Percentiles rank a stretch among this genome's conserved stretches.
Conservation (phyloP, 2,797 vertebrate genomes). For the Tokudaia tokunoshimensis region DNA sequence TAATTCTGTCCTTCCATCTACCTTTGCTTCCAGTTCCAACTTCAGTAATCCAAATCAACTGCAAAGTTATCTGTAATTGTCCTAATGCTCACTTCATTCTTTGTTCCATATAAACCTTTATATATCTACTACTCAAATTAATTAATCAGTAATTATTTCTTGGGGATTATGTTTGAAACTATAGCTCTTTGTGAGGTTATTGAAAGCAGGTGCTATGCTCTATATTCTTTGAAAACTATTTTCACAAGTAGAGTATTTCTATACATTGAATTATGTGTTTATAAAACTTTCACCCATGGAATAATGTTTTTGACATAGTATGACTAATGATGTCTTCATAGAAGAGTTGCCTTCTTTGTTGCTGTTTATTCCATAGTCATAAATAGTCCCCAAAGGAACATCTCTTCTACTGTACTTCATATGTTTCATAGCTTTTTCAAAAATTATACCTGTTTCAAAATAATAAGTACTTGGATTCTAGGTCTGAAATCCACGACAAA, state of each 20-base stretch:
- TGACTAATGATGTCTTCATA: background rate
- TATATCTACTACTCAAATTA: conserved; percentile 37
- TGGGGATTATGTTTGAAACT: background rate
- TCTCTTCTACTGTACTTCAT: background rate
- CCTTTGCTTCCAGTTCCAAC: background rate
- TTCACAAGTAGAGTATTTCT: background rate
- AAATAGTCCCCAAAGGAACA: background rate
- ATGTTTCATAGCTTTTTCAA: background rate
- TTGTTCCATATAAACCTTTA: conserved; percentile 10
- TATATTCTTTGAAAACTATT: conserved; percentile 27
- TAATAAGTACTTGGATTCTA: conserved; percentile 17
- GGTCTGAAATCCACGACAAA: background rate
- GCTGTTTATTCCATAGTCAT: background rate
- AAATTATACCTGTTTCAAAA: conserved; percentile 30
- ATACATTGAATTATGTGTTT: conserved; percentile 32
- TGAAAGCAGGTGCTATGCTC: background rate
- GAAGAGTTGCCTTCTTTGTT: background rate
- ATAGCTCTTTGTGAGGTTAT: conserved; percentile 18
- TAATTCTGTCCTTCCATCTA: background rate
- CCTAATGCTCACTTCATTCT: background rate
- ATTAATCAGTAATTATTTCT: conserved; percentile 51
- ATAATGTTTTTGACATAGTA: background rate
- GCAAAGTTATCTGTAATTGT: background rate
- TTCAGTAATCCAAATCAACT: background rate
- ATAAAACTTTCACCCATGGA: background rate